Conservation (phyloP, 2,113 vertebrate species). For the Sula dactylatra region DNA sequence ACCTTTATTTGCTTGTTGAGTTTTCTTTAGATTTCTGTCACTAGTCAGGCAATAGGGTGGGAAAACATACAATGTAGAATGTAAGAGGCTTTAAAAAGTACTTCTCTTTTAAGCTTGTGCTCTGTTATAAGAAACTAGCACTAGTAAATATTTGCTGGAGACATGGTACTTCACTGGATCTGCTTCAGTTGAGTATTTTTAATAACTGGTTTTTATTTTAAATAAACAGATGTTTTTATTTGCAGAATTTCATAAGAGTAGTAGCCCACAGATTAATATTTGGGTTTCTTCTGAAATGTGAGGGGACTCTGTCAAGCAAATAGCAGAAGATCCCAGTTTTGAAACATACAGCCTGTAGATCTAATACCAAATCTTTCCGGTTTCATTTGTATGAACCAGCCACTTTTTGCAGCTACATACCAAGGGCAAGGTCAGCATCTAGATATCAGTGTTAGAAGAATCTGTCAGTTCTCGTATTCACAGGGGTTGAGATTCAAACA, state of each 20-base stretch:
- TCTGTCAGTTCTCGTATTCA: not conserved
- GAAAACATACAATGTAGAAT: not conserved
- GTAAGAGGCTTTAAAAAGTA: not conserved
- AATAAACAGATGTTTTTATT: not conserved
- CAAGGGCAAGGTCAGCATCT: not conserved
- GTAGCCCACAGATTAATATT: not conserved
- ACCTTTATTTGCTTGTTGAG: constrained; percentile 56
- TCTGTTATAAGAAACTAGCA: not conserved
- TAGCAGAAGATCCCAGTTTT: not conserved
- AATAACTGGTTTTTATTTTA: not conserved
- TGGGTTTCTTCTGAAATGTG: not conserved
- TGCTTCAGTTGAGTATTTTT: not conserved
- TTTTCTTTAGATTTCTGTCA: constrained; percentile 40
- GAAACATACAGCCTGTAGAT: not conserved
- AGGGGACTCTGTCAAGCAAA: not conserved
- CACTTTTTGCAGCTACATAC: not conserved
- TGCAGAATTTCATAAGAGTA: not conserved
- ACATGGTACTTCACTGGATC: not conserved
- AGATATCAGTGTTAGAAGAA: not conserved
- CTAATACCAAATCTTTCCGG: not conserved
- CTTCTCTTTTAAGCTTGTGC: not conserved
- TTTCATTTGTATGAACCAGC: not conserved
- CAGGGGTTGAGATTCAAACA: not conserved
- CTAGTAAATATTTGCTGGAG: not conserved
- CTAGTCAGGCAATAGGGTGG: not conserved